Conservation (phyloP, 2,888 invertebrate genomes). For the Drosophila emarginata region DNA sequence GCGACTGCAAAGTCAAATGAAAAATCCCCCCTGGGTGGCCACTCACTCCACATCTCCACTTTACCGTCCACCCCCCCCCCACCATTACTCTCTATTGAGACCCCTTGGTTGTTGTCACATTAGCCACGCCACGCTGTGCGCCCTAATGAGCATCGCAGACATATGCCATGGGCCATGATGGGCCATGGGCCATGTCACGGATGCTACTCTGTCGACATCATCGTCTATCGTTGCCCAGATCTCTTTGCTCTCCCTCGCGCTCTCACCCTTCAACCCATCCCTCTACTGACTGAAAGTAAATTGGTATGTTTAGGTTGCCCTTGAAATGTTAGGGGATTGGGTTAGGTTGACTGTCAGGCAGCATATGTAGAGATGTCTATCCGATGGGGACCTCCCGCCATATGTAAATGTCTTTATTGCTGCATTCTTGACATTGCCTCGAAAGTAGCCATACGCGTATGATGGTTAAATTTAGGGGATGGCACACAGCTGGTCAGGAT, state of each 20-base stretch:
- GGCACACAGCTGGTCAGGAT: slow-evolving; percentile 5
- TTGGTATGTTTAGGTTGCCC: slow-evolving; percentile 56
- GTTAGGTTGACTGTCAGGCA: slow-evolving; percentile 10
- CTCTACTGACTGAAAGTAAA: slow-evolving; percentile 40
- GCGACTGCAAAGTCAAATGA: slow-evolving; percentile 69
- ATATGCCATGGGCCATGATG: slow-evolving; percentile 62
- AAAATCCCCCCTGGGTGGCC: slow-evolving; percentile 49
- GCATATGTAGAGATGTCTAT: slow-evolving; percentile 41
- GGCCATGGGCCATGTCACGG: slow-evolving; percentile 50
- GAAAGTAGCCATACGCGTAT: slow-evolving; percentile 5
- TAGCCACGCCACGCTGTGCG: slow-evolving; percentile 76
- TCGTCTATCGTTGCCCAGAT: slow-evolving; percentile 53
- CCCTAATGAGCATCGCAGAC: slow-evolving; percentile 74
- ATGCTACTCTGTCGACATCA: slow-evolving; percentile 22
- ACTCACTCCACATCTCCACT: slow-evolving; percentile 9
- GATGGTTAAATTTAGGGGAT: slow-evolving; percentile 13
- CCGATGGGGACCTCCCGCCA: slow-evolving; percentile 14
- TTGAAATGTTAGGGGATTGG: slow-evolving; percentile 37
- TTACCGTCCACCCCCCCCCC: not conserved
- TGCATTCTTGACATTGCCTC: slow-evolving; percentile 35
- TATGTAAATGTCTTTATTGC: slow-evolving; percentile 49
- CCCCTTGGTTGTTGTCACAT: slow-evolving; percentile 64
- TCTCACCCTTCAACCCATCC: not conserved
- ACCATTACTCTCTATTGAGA: not conserved
- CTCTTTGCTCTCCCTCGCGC: slow-evolving; percentile 29